phyloP scores from a whole-genome alignment of 2,888 invertebrate species.

The Tineola bisselliella region DNA sequence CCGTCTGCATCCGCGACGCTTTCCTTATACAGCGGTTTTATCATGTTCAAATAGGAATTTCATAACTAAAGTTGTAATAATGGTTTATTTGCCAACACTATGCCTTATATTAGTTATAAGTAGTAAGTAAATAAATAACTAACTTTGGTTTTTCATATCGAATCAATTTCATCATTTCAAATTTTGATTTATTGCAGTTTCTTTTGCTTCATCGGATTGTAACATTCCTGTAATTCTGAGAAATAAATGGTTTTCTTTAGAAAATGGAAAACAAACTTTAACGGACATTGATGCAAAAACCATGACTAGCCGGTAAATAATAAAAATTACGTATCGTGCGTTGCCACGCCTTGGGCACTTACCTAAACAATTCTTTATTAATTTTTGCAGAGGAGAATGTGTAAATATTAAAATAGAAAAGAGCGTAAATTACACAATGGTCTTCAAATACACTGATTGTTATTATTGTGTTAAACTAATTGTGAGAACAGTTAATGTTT shows the following conservation, averaged over 20 bases:
- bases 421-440: constrained; percentile 86
- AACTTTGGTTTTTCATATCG: constrained; percentile 18
- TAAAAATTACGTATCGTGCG: neutral
- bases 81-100: neutral
- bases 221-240: constrained; percentile 81
- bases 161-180: constrained; percentile 41
- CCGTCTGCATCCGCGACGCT: no score
- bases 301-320: constrained; percentile 72
- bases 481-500: constrained; percentile 86
- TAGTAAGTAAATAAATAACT: neutral
- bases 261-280: constrained; percentile 82
- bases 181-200: constrained; percentile 33
- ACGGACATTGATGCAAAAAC: constrained; percentile 83
- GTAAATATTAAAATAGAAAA: constrained; percentile 76
- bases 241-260: constrained; percentile 93
- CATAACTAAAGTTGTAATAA: neutral
- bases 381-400: constrained; percentile 71
- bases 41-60: no score
- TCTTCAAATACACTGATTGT: constrained; percentile 77
- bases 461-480: constrained; percentile 87
- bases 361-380: no score
- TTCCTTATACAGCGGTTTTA: no score
- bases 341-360: neutral
- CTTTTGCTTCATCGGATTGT: constrained; percentile 61
- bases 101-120: neutral